Evolutionary conservation across 2,113 vertebrate species (phyloP).

Genomic region (Sebastes fasciatus): DNA sequence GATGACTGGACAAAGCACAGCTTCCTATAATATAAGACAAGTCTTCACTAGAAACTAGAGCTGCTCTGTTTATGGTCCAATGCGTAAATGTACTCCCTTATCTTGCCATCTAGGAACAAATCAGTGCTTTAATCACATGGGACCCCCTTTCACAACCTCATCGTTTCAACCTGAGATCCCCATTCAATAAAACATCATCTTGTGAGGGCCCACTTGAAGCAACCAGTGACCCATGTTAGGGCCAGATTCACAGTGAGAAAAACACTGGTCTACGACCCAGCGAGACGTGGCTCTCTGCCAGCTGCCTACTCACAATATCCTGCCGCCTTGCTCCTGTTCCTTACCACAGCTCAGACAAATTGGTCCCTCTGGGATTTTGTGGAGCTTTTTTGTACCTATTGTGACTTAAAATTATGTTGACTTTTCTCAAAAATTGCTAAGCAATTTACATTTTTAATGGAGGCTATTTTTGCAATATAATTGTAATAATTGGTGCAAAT

Average conservation of each 20-base stretch:
- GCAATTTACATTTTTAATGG: conserved; percentile 58
- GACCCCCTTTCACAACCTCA: conserved; percentile 35
- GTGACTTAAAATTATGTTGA: conserved; percentile 53
- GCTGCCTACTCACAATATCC: conserved; percentile 57
- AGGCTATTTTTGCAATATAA: conserved; percentile 38
- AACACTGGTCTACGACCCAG: conserved; percentile 55
- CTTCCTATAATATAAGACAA: background rate
- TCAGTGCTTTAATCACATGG: conserved; percentile 44
- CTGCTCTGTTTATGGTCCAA: conserved; percentile 24
- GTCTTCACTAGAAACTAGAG: conserved; percentile 20
- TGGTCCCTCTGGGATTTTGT: conserved; percentile 66
- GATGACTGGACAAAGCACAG: background rate
- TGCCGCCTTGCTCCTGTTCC: conserved; percentile 42
- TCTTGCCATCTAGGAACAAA: conserved; percentile 18
- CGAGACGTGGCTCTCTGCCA: conserved; percentile 61
- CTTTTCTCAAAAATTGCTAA: conserved; percentile 38
- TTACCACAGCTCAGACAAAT: conserved; percentile 66
- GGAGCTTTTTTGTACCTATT: conserved; percentile 55
- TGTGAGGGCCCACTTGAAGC: conserved; percentile 46
- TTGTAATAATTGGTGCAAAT: conserved; percentile 47
- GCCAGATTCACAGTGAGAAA: conserved; percentile 56
- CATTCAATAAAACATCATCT: conserved; percentile 55
- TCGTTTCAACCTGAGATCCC: conserved; percentile 47
- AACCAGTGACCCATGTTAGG: conserved; percentile 53
- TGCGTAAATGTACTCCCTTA: conserved; percentile 35